Conservation (phyloP, 2,797 vertebrate genomes). For the Neomorphus geoffroyi region DNA sequence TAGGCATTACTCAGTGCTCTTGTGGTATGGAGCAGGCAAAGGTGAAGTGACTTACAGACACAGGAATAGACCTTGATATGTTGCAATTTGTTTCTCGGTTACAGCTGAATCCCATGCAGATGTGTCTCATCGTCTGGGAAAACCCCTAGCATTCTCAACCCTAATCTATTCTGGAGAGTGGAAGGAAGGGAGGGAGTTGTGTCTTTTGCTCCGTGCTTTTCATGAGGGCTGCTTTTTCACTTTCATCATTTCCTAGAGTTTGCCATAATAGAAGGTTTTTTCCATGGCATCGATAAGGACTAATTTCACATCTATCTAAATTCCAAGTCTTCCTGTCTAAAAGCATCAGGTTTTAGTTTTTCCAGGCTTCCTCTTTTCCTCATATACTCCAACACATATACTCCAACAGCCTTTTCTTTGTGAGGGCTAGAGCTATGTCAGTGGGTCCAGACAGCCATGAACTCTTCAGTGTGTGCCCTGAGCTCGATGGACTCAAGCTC, state of each 20-base stretch:
- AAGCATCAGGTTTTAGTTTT: background rate
- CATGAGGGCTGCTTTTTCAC: background rate
- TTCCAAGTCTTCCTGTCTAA: background rate
- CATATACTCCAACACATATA: fast-evolving
- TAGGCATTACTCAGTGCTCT: background rate
- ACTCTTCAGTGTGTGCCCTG: background rate
- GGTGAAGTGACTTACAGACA: background rate
- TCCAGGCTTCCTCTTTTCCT: background rate
- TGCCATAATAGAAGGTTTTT: background rate
- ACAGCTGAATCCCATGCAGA: background rate
- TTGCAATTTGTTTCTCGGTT: background rate
- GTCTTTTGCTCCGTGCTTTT: background rate
- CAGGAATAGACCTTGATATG: background rate
- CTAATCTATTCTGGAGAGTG: background rate
- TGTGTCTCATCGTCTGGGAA: background rate
- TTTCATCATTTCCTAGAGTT: background rate
- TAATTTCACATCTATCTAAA: background rate
- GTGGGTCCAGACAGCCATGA: background rate
- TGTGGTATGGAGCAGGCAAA: background rate
- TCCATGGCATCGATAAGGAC: background rate
- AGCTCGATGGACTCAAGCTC: background rate
- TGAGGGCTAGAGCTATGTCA: background rate
- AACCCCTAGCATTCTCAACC: background rate
- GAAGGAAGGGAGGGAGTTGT: background rate
- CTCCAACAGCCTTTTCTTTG: background rate